Evolutionary conservation across 2,888 invertebrate species (phyloP), one percentile per base, ranked within the genome.

Genomic region (Rhamphomyia laevipes): DNA sequence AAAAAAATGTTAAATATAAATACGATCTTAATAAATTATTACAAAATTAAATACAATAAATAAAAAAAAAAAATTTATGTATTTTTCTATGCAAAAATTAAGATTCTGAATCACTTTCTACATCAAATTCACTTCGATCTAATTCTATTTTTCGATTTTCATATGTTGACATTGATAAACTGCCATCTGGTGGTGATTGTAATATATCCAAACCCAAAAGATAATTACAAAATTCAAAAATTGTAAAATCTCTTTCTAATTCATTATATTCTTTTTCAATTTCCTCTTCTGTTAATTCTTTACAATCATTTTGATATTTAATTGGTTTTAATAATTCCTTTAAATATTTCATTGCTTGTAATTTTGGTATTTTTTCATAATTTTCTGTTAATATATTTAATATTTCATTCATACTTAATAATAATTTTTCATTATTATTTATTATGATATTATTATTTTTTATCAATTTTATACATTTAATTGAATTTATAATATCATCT

Each of bases 401-500:
- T 15, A 56, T 40, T 17, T 51, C 40, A 3, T 46, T 33, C 18
- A 31, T 21, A 18, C 44, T 44, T 9, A 55, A 40, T 17, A 30
- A 18, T 30, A 47, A 30, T 16, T 46, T 16, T 2, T n/a, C n/a
- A n/a, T 16, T 21, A 23, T 4, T 4, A 30, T 23, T 16, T 5
- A n/a, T 9, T 16, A 27, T 15, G 5, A 6, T n/a, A n/a, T 15
- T 11, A 33, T 15, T 13, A 27, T 6, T 16, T 17, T n/a, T 4
- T 18, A 16, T 17, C 11, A 30, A 30, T 50, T 40, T 18, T 45
- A 48, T 15, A 46, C 27, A 51, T 30, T 57, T 56, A 0, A 65
- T 60, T 2, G 60, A 45, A 4, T 55, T 43, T n/a, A 72, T 68
- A 55, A 81, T 57, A 33, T 70, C 64, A 27, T 61, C 62, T 50